Evolutionary conservation across 2,888 invertebrate genomes (phyloP), one percentile per base, ranked within the genome.

Genomic region (Torymus texanus): DNA sequence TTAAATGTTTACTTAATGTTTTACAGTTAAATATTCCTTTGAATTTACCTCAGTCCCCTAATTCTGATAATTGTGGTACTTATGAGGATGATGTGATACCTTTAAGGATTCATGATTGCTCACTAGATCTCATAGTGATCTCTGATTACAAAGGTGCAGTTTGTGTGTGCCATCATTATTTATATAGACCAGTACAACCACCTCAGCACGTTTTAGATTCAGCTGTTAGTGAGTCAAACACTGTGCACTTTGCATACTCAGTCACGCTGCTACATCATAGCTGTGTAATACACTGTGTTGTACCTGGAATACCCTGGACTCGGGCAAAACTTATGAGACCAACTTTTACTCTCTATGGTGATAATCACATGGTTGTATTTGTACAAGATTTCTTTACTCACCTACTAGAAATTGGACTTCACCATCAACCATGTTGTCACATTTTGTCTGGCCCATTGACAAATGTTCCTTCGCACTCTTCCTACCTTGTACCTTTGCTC

Each of bases 381-480:
- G 94, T 96, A 29, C 96, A 97, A 14, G 96, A 95, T 87, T 92
- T 96, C 51, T 97, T 97, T 91, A 94, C 95, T 0, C 97, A 97
- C 87, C 91, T 97, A 41, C 91, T 97, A 74, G 97, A 97, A 91
- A 94, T 97, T 67, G 95, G 96, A 3, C 91, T 95, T 12, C 93
- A 93, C 85, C 97, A 97, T 89, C 96, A 97, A 88, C 97, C 97
- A 0, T 95, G 94, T 84, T 95, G 95, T 85, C 96, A 96, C 86
- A 93, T 96, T 73, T 93, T 95, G 0, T 92, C 95, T 59, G 88
- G 87, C 18, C 93, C 95, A 0, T 91, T 93, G 0, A 90, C 91
- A 80, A 93, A 93, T 59, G 90, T 92, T 59, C 90, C 91, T n/a
- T 90, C 91, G 1, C 91, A 92, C 18, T 92, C 93, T 3, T 93